These are phyloP conservation scores for Hemibagrus guttatus DNA, from an alignment of 2,797 vertebrate species.

Conservation along the genomic window DNA sequence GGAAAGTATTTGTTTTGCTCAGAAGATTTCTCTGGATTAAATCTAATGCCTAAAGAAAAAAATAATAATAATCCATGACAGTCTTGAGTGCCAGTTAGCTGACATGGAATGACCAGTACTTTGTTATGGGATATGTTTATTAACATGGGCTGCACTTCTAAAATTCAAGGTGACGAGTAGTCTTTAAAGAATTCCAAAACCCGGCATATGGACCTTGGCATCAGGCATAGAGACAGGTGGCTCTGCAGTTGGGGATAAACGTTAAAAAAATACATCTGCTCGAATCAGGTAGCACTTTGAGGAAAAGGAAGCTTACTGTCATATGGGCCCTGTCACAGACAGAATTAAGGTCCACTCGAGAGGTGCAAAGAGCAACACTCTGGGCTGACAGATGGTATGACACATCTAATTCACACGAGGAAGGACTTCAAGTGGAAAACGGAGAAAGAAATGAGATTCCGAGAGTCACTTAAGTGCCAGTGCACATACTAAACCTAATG, in stretches of 20 bases:
- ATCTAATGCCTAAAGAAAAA: not conserved
- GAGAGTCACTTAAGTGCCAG: slow-evolving; percentile 55
- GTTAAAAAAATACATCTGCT: slow-evolving; percentile 42
- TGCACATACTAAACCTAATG: slow-evolving; percentile 32
- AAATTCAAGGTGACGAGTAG: slow-evolving; percentile 34
- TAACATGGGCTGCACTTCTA: slow-evolving; percentile 11
- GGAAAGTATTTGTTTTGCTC: not conserved
- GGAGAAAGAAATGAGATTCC: slow-evolving; percentile 58
- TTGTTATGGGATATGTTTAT: slow-evolving; percentile 13
- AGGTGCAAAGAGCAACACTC: slow-evolving; percentile 62
- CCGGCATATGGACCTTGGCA: slow-evolving; percentile 28
- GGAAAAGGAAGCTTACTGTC: slow-evolving; percentile 28
- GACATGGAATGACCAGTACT: slow-evolving; percentile 6
- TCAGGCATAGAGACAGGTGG: slow-evolving; percentile 22
- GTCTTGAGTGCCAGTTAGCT: not conserved
- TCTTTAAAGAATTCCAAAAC: slow-evolving; percentile 33
- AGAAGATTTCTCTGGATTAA: not conserved
- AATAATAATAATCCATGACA: not conserved
- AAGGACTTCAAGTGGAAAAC: slow-evolving; percentile 57
- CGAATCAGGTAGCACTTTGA: slow-evolving; percentile 29
- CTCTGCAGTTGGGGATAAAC: slow-evolving; percentile 32
- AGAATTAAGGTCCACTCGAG: slow-evolving; percentile 68
- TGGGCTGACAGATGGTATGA: slow-evolving; percentile 70
- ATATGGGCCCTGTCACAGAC: slow-evolving; percentile 54
- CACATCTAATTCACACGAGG: slow-evolving; percentile 70